Conservation (phyloP, 2,888 invertebrate species). For the Neuroscelio doddi region DNA sequence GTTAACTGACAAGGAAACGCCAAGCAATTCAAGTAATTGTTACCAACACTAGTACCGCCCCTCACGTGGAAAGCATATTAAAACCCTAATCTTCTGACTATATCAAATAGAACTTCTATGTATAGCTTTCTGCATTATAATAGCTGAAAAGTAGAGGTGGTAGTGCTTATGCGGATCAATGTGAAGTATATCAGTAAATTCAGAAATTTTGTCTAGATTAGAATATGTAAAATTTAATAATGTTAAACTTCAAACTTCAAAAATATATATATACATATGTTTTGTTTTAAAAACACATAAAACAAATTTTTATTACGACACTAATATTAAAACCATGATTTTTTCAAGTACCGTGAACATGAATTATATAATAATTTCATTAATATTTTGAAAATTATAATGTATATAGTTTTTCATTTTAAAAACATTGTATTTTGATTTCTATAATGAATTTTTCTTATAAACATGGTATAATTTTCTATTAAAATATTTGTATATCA, state of each 20-base stretch:
- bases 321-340: too few species aligned
- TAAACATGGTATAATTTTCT: too few species aligned
- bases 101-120: constrained; percentile 48
- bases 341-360: too few species aligned
- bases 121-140: constrained; percentile 42
- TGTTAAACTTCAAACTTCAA: background rate
- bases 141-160: constrained; percentile 22
- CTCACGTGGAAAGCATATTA: constrained; percentile 45
- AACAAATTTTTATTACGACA: too few species aligned
- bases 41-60: constrained; percentile 43
- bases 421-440: too few species aligned
- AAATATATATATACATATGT: background rate
- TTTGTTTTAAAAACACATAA: too few species aligned
- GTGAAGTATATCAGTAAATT: constrained; percentile 36
- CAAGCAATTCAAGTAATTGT: constrained; percentile 44
- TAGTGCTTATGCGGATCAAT: constrained; percentile 41
- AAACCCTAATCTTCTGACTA: constrained; percentile 48
- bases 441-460: too few species aligned
- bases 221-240: too few species aligned
- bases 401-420: too few species aligned
- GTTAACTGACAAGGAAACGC: constrained; percentile 48
- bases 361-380: too few species aligned
- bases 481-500: too few species aligned
- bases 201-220: constrained; percentile 17
- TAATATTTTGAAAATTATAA: too few species aligned